Conservation (phyloP, 2,113 vertebrate genomes). For the Mobula birostris region DNA sequence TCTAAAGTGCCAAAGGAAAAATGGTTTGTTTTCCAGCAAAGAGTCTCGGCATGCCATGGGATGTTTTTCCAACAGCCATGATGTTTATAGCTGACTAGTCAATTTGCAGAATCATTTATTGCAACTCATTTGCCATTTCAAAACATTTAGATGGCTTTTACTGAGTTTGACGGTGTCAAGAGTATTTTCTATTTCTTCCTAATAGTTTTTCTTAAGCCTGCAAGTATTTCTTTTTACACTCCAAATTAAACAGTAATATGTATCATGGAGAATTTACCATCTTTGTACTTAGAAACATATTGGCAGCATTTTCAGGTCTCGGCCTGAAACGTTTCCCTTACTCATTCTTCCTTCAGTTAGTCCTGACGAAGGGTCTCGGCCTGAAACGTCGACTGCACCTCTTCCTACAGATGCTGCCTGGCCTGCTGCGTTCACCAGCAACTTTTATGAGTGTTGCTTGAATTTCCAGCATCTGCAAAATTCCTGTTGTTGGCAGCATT, state of each 20-base stretch:
- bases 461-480: too few relatives aligned
- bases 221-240: background rate
- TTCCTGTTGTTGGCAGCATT: background rate
- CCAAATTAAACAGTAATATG: background rate
- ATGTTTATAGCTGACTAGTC: background rate
- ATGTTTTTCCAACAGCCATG: background rate
- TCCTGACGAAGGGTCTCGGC: too few relatives aligned
- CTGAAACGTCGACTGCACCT: too few relatives aligned
- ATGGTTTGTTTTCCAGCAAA: background rate
- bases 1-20: background rate
- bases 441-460: too few relatives aligned
- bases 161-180: background rate
- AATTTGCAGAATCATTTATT: background rate
- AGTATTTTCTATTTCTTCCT: background rate
- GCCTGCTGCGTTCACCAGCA: too few relatives aligned
- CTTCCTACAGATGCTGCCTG: too few relatives aligned
- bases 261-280: background rate
- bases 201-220: background rate
- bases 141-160: background rate
- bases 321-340: too few relatives aligned
- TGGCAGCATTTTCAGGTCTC: background rate
- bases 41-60: background rate
- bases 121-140: background rate
- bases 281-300: background rate
- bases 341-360: too few relatives aligned